Conservation (phyloP, 2,113 vertebrate species). For the Glaucidium brasilianum region DNA sequence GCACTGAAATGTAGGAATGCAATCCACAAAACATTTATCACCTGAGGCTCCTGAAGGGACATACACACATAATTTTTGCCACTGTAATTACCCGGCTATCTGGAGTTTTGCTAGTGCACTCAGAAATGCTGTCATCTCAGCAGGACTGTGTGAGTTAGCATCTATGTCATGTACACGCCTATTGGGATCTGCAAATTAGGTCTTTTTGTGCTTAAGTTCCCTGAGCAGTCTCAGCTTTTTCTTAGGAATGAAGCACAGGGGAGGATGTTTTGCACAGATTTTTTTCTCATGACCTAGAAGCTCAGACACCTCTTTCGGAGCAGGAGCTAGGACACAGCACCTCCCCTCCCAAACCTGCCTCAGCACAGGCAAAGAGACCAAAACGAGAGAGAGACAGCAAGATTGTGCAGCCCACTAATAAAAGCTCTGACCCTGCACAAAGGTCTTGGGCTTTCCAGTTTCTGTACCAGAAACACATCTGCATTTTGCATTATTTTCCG, state of each 20-base stretch:
- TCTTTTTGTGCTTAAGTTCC: background rate
- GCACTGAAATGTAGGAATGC: background rate
- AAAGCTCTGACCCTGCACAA: background rate
- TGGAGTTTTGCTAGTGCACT: constrained; percentile 24
- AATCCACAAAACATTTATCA: constrained; percentile 48
- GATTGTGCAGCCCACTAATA: background rate
- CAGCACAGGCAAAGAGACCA: accelerated
- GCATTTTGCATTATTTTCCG: background rate
- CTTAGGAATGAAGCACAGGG: background rate
- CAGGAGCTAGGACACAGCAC: background rate
- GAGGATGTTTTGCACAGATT: background rate
- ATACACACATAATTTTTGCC: constrained; percentile 24
- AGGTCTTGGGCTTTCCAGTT: background rate
- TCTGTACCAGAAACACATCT: background rate
- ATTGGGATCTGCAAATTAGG: constrained; percentile 60
- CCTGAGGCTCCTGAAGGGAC: constrained; percentile 37
- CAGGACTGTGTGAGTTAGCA: constrained; percentile 29
- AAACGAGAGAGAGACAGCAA: no score
- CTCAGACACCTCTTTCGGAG: background rate
- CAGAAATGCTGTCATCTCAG: constrained; percentile 40
- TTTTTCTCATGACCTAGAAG: background rate
- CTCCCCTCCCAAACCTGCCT: background rate
- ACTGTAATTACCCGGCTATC: constrained; percentile 52
- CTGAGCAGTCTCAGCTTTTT: background rate
- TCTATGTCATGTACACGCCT: background rate